A percentile compares a stretch with the other conserved stretches of the same genome.
These are phyloP conservation scores for Cylloceria caligata DNA, from an alignment of 2,888 invertebrate genomes.

Conservation along the genomic window DNA sequence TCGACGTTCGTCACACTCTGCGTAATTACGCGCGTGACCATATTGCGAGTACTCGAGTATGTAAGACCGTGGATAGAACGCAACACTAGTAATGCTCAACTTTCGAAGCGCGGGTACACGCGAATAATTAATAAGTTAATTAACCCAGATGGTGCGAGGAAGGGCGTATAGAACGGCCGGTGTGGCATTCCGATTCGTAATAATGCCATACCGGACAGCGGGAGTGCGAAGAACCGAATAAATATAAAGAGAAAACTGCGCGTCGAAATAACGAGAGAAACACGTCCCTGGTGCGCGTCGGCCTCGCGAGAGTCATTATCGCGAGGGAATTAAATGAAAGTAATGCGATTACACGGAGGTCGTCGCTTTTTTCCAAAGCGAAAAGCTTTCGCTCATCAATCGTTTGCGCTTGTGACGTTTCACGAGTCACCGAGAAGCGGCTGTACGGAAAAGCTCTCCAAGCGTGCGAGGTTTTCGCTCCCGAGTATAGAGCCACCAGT, in stretches of 20 bases:
- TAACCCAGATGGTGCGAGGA: constrained; percentile 44
- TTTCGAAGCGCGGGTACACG: not conserved
- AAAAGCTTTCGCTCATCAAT: constrained; percentile 3
- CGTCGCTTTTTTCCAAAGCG: not conserved
- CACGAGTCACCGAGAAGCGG: not conserved
- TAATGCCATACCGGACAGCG: not conserved
- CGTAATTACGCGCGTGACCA: constrained; percentile 27
- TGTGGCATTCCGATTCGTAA: not conserved
- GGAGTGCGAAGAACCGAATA: constrained; percentile 4
- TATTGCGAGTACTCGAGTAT: not conserved
- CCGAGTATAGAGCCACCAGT: constrained; percentile 78
- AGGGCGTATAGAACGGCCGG: not conserved
- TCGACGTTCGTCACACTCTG: constrained; percentile 20
- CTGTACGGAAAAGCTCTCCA: constrained; percentile 21
- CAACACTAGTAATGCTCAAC: not conserved
- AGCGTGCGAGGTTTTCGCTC: constrained; percentile 17
- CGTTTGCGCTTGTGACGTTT: not conserved
- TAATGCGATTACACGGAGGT: constrained; percentile 13
- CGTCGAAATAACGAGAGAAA: constrained; percentile 1
- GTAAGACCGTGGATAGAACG: not conserved
- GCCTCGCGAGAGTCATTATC: constrained; percentile 12
- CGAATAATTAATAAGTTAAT: constrained; percentile 60
- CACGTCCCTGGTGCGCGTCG: not conserved
- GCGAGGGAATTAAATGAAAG: constrained; percentile 3
- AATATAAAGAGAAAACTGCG: constrained; percentile 13